A percentile compares a stretch with the other conserved stretches of the same genome.
These are phyloP conservation scores for Prunella strophiata DNA, from an alignment of 2,797 vertebrate genomes.

Conservation along the genomic window DNA sequence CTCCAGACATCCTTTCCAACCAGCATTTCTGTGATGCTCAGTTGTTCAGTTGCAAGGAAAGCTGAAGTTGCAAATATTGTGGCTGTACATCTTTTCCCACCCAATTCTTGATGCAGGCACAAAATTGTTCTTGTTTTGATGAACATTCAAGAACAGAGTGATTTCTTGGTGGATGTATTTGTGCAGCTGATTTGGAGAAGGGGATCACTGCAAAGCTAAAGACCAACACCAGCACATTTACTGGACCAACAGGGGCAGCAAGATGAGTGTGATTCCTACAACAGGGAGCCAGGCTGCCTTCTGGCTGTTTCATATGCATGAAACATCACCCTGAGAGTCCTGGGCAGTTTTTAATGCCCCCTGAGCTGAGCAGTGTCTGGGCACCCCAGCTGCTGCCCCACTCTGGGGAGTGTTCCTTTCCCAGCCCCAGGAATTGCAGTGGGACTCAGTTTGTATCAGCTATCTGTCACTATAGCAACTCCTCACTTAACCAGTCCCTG, in stretches of 20 bases:
- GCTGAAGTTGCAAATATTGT: background rate
- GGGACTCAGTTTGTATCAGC: constrained; percentile 66
- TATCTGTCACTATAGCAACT: constrained; percentile 77
- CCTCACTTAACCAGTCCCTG: constrained; percentile 54
- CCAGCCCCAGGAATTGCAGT: background rate
- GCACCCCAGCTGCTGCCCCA: background rate
- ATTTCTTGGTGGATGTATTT: background rate
- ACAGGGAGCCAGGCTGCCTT: background rate
- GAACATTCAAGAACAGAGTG: background rate
- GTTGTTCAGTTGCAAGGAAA: background rate
- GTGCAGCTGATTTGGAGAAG: background rate
- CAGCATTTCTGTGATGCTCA: background rate
- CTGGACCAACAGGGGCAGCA: background rate
- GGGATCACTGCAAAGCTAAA: background rate
- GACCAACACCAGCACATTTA: background rate
- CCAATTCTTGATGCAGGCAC: fast-evolving
- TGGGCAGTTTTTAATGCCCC: background rate
- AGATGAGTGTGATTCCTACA: background rate
- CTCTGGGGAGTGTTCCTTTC: background rate
- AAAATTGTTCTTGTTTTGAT: background rate
- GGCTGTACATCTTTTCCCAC: background rate
- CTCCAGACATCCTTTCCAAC: background rate
- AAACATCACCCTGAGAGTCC: background rate
- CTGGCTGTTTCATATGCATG: background rate
- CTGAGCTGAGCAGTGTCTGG: background rate